Base-by-base conservation (phyloP, 2,888 invertebrate genomes). In the Lochmaea crataegi region DNA sequence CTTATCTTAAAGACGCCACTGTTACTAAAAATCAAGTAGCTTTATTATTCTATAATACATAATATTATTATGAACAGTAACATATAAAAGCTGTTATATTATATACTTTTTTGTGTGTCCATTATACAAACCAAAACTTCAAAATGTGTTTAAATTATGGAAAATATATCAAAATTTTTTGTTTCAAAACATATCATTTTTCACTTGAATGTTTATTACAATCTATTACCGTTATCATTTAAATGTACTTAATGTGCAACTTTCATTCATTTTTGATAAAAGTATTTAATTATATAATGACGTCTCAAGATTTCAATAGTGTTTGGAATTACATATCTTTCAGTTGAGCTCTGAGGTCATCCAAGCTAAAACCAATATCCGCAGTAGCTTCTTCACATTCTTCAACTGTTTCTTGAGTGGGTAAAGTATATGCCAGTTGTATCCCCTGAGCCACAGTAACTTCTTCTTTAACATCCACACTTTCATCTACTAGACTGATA, bases 261-360 rank as follows among this genome's bases (percentile, higher is more conserved):
- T 42, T 42, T 26, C 26, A 26, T 26, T 26, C 2, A 26, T 26
- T 26, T 42, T 42, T 18, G 7, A 16, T n/a, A 53, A 53, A 18
- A 53, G 53, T n/a, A n/a, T 53, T 42, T 42, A 45, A 12, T 45
- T 12, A 12, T 45, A 16, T 6, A 16, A 51, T 51, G n/a, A 51
- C 6, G 14, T 16, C n/a, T 16, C 9, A 3, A 53, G 18, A 53
- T 18, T 53, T 53, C 16, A 9, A 53, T 18, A 53, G 10, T 58
- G 10, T 58, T 32, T 14, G 14, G 32, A 63, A 57, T 91, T 90
- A 97, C 85, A 97, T 92, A 22, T 92, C 90, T 88, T 97, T 96
- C 94, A 98, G 94, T 87, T 96, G 93, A 75, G 93, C 93, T 95
- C 97, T 97, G 75, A 98, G 89, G 68, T 97, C 96, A 72, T 97